These are phyloP conservation scores for Andrena minutula DNA, from an alignment of 2,888 invertebrate genomes.

Conservation along the genomic window DNA sequence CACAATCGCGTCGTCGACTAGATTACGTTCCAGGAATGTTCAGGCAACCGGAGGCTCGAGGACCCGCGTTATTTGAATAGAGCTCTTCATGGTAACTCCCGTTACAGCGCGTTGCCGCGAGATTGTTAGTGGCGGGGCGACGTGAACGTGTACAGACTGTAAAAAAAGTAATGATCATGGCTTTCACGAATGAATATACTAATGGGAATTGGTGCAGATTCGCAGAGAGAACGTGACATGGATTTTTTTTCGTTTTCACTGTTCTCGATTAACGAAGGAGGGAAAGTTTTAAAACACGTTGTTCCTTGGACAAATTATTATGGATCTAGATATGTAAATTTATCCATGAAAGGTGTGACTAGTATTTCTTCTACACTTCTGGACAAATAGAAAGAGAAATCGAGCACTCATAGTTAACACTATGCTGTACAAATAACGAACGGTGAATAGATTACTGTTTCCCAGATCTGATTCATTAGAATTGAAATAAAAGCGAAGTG, in stretches of 20 bases:
- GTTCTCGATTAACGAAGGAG: no score
- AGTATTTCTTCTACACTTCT: no score
- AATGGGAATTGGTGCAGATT: no score
- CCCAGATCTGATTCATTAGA: background rate
- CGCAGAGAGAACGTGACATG: background rate
- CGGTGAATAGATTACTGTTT: no score
- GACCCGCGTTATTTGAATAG: constrained; percentile 60
- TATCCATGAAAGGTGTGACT: no score
- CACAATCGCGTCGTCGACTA: constrained; percentile 60
- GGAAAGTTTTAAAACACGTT: no score
- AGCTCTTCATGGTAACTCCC: constrained; percentile 55
- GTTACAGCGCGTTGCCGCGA: constrained; percentile 22
- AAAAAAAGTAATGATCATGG: constrained; percentile 8
- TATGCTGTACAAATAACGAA: no score
- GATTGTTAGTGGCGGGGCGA: constrained; percentile 48
- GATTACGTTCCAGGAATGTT: constrained; percentile 66
- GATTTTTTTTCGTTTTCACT: background rate
- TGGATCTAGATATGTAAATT: no score
- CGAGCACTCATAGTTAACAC: no score
- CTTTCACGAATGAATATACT: background rate
- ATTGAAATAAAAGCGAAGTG: background rate
- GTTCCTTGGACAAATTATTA: no score
- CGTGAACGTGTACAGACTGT: constrained; percentile 9
- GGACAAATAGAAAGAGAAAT: no score
- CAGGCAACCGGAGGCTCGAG: constrained; percentile 50